Percentiles rank a stretch among this genome's conserved stretches.
These are phyloP conservation scores for Aricia artaxerxes DNA, from an alignment of 2,888 invertebrate genomes.

Conservation along the genomic window DNA sequence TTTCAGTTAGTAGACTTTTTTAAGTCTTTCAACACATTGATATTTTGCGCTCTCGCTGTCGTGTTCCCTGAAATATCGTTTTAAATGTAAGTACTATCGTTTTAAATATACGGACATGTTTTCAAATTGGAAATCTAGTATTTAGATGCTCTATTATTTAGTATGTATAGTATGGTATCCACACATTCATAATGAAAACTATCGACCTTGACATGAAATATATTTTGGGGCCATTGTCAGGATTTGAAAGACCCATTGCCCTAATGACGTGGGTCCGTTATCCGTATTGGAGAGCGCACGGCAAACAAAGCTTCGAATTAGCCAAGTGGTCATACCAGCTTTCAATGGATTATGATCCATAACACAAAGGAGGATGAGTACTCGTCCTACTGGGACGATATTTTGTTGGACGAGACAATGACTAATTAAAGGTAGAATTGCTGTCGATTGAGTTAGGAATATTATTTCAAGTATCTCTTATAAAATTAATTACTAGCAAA, in stretches of 20 bases:
- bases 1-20: not conserved
- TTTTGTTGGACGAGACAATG: not conserved
- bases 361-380: slow-evolving; percentile 70
- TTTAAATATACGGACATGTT: too few species aligned
- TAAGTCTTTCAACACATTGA: too few species aligned
- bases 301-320: slow-evolving; percentile 79
- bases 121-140: too few species aligned
- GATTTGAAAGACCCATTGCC: slow-evolving; percentile 57
- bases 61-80: too few species aligned
- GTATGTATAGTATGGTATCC: too few species aligned
- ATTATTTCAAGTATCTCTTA: not conserved
- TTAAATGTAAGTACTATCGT: too few species aligned
- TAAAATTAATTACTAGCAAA: not conserved
- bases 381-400: slow-evolving; percentile 43
- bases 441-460: slow-evolving; percentile 36
- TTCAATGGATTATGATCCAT: slow-evolving; percentile 79
- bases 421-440: slow-evolving; percentile 53
- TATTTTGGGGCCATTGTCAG: slow-evolving; percentile 33
- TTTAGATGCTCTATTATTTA: too few species aligned
- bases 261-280: slow-evolving; percentile 59
- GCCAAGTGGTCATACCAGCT: slow-evolving; percentile 75
- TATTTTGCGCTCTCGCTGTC: too few species aligned
- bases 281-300: slow-evolving; percentile 65
- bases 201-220: not conserved
- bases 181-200: not conserved